Base-by-base conservation (phyloP, 37 sponge, comb jelly and placozoan genomes). In the Axinella damicornis region DNA sequence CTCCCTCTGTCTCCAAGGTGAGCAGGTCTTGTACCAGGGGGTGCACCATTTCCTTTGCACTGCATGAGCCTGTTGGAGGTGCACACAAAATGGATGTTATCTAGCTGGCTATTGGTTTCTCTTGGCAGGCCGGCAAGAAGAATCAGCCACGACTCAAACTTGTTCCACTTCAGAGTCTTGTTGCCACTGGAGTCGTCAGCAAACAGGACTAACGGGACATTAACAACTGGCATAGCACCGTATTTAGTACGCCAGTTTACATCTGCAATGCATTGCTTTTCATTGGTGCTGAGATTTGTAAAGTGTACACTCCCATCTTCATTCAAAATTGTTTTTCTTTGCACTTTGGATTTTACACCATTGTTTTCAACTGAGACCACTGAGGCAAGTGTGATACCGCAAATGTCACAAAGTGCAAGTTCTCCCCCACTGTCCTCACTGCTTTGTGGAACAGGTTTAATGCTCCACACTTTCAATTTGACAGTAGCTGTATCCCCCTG, bases 161-260 rank as follows among this genome's bases (percentile, higher is more conserved):
- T 79, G 36, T 79, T 64, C 79, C 79, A 79, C 30, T 79, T 79
- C 24, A 59, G 57, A 21, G 36, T 59, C 20, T 24, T 17, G 20
- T 77, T 77, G 2, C 77, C 77, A 15, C 79, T 79, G 16, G 79
- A 38, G 24, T 65, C 67, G 30, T 79, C 79, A 53, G 31, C 27
- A 52, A 39, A 79, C 1, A 65, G 66, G 16, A 79, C 27, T 5
- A 79, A 36, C 22, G 79, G 79, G 21, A 63, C 2, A 24, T 34
- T 64, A 14, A 63, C 79, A 64, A 79, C 67, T 40, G 66, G 67
- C 20, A 39, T 31, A 16, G 46, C 66, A 33, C 5, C 54, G 24
- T 54, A 4, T 40, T 16, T 57, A 57, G 58, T 57, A 16, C n/a
- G n/a, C n/a, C n/a, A n/a, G n/a, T n/a, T n/a, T n/a, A n/a, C n/a